These are phyloP conservation scores for Esox lucius DNA, from an alignment of 2,797 vertebrate species.

Conservation along the genomic window DNA sequence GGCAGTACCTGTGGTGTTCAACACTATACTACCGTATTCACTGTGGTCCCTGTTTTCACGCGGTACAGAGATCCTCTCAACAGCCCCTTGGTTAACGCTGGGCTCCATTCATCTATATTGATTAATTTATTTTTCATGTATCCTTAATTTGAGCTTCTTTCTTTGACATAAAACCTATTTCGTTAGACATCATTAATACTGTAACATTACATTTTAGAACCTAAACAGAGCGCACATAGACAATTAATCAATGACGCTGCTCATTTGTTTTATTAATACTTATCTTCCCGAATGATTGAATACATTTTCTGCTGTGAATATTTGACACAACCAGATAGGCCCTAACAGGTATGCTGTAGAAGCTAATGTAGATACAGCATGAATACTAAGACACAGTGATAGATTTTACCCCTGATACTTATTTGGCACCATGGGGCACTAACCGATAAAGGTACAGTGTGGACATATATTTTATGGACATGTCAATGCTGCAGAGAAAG, in stretches of 20 bases:
- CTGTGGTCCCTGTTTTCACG: not conserved
- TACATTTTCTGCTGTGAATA: not conserved
- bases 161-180: not conserved
- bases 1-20: not conserved
- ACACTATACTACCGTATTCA: not conserved
- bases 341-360: not conserved
- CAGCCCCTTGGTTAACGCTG: not conserved
- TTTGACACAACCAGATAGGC: not conserved
- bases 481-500: conserved; percentile 38
- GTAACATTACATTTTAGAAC: not conserved
- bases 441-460: not conserved
- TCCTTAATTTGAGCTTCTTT: not conserved
- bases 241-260: not conserved
- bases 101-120: not conserved
- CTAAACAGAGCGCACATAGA: not conserved
- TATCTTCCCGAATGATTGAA: not conserved
- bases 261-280: conserved; percentile 6
- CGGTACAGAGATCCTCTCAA: not conserved
- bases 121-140: not conserved
- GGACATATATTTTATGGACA: conserved; percentile 40
- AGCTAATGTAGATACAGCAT: not conserved
- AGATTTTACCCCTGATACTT: not conserved
- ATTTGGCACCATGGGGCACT: not conserved
- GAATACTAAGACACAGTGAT: not conserved
- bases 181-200: not conserved